A percentile compares a stretch with the other conserved stretches of the same genome.
phyloP scores from a whole-genome alignment of 2,888 invertebrate species.

The Erebia aethiops region DNA sequence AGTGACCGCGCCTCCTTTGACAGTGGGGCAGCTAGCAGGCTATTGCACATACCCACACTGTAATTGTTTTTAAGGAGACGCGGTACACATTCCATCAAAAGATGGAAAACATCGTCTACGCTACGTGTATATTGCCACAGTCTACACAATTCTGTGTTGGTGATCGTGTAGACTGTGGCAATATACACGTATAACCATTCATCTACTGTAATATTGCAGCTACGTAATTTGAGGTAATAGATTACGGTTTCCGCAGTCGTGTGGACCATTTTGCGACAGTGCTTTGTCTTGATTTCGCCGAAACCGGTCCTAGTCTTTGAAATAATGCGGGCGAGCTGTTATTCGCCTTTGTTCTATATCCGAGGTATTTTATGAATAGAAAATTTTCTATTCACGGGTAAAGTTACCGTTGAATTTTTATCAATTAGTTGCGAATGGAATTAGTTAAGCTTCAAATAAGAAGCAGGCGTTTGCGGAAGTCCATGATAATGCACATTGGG shows the following conservation, averaged over 20 bases:
- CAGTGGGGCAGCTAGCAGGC: no score
- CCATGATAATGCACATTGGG: no score
- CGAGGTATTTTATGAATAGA: constrained; percentile 4
- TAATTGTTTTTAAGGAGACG: no score
- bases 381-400: constrained; percentile 6
- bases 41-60: no score
- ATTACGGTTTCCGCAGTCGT: constrained; percentile 15
- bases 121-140: no score
- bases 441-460: no score
- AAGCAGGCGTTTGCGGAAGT: no score
- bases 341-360: constrained; percentile 28
- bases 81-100: no score
- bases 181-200: neutral
- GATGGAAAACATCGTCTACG: no score
- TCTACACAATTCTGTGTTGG: no score
- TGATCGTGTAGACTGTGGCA: no score
- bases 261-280: constrained; percentile 18
- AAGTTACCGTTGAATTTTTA: neutral
- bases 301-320: constrained; percentile 32
- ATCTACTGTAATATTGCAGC: neutral
- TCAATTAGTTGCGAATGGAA: neutral
- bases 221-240: constrained; percentile 1
- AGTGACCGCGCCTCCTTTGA: no score
- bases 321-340: constrained; percentile 35
- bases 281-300: constrained; percentile 19